A percentile compares a stretch with the other conserved stretches of the same genome.
Evolutionary conservation across 2,797 vertebrate species (phyloP).

Genomic region (Crenichthys baileyi): DNA sequence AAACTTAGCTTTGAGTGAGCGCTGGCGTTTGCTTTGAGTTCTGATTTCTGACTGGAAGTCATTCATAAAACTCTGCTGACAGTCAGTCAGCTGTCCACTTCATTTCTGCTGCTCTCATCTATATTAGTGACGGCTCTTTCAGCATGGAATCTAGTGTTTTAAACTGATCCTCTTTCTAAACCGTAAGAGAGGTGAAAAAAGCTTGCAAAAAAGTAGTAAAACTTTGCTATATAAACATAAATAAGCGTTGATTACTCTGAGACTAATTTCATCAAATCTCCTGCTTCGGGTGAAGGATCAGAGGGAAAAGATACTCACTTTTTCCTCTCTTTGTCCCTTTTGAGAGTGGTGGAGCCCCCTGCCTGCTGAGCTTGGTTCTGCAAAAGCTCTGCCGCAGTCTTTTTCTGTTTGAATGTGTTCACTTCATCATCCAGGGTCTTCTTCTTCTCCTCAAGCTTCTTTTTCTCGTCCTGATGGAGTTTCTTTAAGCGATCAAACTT

Average conservation of each 20-base stretch:
- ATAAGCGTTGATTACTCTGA: background rate
- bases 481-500: slow-evolving; percentile 99
- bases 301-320: slow-evolving; percentile 88
- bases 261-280: slow-evolving; percentile 20
- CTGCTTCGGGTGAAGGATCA: slow-evolving; percentile 27
- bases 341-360: slow-evolving; percentile 96
- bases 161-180: background rate
- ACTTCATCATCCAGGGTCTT: slow-evolving; percentile 95
- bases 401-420: slow-evolving; percentile 97
- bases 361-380: slow-evolving; percentile 95
- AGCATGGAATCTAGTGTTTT: slow-evolving; percentile 20
- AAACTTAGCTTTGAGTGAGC: slow-evolving; percentile 4
- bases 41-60: slow-evolving; percentile 21
- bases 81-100: slow-evolving; percentile 18
- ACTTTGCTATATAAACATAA: background rate
- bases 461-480: slow-evolving; percentile 97
- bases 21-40: slow-evolving; percentile 1
- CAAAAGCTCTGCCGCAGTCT: slow-evolving; percentile 94
- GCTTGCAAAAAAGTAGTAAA: background rate
- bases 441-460: slow-evolving; percentile 98
- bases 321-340: slow-evolving; percentile 99
- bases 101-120: slow-evolving; percentile 2
- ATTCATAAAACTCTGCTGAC: slow-evolving; percentile 18
- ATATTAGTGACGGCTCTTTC: slow-evolving; percentile 10
- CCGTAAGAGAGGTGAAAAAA: background rate